Conservation (phyloP, 2,113 vertebrate genomes). For the Helogale parvula region DNA sequence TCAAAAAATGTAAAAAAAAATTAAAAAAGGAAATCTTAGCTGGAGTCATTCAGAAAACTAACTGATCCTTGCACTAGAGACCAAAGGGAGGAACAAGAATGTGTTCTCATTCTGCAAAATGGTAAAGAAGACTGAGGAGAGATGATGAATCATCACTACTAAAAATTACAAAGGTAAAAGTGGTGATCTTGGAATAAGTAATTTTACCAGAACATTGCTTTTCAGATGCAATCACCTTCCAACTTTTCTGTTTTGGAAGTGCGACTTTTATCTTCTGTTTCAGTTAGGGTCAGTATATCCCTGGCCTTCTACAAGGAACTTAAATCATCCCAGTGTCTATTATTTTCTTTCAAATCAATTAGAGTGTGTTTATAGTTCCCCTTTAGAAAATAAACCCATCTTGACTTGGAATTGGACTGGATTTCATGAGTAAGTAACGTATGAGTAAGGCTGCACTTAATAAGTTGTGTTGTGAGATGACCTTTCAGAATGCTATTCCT, state of each 20-base stretch:
- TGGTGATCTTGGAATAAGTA: neutral
- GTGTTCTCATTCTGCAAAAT: neutral
- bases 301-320: neutral
- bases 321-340: neutral
- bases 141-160: neutral
- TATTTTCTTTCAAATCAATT: conserved; percentile 22
- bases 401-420: neutral
- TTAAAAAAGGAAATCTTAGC: neutral
- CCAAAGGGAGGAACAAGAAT: neutral
- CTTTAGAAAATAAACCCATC: neutral
- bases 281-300: neutral
- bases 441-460: neutral
- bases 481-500: neutral
- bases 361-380: neutral
- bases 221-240: neutral
- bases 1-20: neutral
- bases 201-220: neutral
- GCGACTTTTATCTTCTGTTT: conserved; percentile 7
- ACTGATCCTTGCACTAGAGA: neutral
- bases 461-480: neutral
- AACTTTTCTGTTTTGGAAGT: neutral
- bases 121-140: neutral
- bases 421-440: neutral
- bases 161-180: neutral
- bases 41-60: neutral